phyloP scores from a whole-genome alignment of 64 coral and sea anemone genomes.

The Stichodactyla helianthus region DNA sequence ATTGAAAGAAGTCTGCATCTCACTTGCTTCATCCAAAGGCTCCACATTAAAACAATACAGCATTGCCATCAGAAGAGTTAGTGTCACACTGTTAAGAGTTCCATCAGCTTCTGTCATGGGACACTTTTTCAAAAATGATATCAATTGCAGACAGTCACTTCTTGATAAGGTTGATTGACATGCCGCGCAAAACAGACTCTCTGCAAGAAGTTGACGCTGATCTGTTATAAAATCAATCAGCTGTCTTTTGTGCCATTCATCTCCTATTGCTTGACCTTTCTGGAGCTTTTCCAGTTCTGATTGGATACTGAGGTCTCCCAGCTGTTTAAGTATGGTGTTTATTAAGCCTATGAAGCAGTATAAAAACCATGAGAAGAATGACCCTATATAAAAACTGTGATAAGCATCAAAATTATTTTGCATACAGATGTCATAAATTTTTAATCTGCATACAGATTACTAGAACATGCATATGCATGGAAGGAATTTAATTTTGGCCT shows the following conservation, averaged over 20 bases:
- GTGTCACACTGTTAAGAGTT: slow-evolving; percentile 63
- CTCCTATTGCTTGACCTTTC: slow-evolving; percentile 89
- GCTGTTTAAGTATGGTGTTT: slow-evolving; percentile 70
- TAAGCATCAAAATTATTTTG: too few relatives aligned
- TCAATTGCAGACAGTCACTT: slow-evolving; percentile 57
- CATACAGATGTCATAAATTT: too few relatives aligned
- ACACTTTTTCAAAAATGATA: slow-evolving; percentile 73
- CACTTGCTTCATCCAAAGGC: slow-evolving; percentile 69
- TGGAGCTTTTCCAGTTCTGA: slow-evolving; percentile 84
- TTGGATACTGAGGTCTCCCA: slow-evolving; percentile 63
- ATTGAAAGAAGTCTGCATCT: slow-evolving; percentile 62
- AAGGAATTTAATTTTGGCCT: too few relatives aligned
- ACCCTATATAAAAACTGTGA: too few relatives aligned
- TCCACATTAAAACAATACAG: slow-evolving; percentile 80
- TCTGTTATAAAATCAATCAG: slow-evolving; percentile 96
- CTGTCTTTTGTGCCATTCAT: slow-evolving; percentile 84
- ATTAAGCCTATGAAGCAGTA: slow-evolving; percentile 44
- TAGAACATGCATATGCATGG: too few relatives aligned
- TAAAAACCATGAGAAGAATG: too few relatives aligned
- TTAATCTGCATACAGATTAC: too few relatives aligned
- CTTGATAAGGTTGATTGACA: slow-evolving; percentile 90
- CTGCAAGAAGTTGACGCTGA: slow-evolving; percentile 86
- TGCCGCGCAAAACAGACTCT: slow-evolving; percentile 88
- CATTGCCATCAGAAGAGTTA: slow-evolving; percentile 70
- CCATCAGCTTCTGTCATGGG: slow-evolving; percentile 55